A percentile compares a stretch with the other conserved stretches of the same genome.
Evolutionary conservation across 2,113 vertebrate species (phyloP).

Genomic region (Emberiza fucata): DNA sequence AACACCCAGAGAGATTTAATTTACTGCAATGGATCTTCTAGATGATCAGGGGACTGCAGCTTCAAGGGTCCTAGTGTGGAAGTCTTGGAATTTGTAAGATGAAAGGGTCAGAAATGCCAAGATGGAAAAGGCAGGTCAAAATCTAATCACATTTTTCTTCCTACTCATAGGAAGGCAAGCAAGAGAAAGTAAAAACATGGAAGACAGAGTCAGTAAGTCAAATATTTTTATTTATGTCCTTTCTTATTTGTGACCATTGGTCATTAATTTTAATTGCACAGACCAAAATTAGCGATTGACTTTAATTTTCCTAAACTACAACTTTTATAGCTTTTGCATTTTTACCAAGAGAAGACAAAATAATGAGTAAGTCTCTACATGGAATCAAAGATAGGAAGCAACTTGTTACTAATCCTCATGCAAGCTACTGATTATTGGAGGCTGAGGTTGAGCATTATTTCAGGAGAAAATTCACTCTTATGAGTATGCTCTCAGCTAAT

Average conservation of each 20-base stretch:
- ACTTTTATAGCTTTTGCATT: background rate
- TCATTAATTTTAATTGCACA: background rate
- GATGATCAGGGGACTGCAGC: background rate
- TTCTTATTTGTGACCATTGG: background rate
- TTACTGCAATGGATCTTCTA: background rate
- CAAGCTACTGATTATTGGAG: constrained; percentile 24
- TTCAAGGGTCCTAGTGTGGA: background rate
- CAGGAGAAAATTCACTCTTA: background rate
- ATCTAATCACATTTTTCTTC: background rate
- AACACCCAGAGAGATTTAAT: background rate
- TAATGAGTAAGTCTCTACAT: background rate
- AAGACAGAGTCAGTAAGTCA: background rate
- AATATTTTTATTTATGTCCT: constrained; percentile 29
- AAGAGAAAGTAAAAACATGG: background rate
- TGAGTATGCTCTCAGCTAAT: background rate
- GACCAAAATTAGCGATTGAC: background rate
- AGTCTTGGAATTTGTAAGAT: background rate
- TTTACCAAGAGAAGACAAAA: constrained; percentile 3
- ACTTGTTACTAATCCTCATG: constrained; percentile 29
- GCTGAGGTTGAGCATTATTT: background rate
- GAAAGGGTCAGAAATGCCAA: background rate
- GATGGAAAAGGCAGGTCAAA: background rate
- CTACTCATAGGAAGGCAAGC: background rate
- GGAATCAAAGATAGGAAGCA: background rate
- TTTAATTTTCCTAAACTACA: background rate